Evolutionary conservation across 2,113 vertebrate species (phyloP).

Genomic region (Rhombomys opimus): DNA sequence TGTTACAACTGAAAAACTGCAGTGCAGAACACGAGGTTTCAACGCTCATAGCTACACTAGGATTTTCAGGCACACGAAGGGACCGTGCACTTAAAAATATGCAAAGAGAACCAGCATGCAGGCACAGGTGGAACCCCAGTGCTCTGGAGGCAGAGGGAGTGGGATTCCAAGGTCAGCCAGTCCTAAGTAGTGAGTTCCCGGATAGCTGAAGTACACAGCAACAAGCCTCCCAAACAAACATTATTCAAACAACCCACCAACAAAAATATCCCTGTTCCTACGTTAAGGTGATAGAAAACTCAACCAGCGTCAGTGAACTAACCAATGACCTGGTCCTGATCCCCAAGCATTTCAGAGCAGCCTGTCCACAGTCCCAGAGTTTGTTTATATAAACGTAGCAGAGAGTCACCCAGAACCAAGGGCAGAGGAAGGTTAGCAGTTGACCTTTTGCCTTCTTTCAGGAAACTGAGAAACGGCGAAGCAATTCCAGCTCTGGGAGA

Average conservation of each 20-base stretch:
- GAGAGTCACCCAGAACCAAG: not conserved
- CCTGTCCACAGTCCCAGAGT: not conserved
- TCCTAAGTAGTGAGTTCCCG: not conserved
- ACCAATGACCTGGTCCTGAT: not conserved
- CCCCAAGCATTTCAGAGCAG: not conserved
- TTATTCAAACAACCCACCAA: not conserved
- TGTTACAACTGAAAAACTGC: not conserved
- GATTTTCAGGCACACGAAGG: not conserved
- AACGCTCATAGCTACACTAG: not conserved
- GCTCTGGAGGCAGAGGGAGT: not conserved
- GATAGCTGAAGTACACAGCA: not conserved
- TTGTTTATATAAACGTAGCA: not conserved
- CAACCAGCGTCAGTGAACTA: not conserved
- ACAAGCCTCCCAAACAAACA: not conserved
- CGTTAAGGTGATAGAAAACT: not conserved
- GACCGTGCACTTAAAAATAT: not conserved
- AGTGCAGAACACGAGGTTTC: not conserved
- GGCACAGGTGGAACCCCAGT: not conserved
- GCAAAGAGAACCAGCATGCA: not conserved
- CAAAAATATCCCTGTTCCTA: not conserved
- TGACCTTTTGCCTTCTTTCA: conserved; percentile 58
- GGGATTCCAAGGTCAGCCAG: not conserved
- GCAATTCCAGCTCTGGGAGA: conserved; percentile 34
- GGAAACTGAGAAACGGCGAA: not conserved
- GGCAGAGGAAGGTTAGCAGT: conserved; percentile 17